Percentiles rank a stretch among this genome's conserved stretches.
Evolutionary conservation across 2,888 invertebrate genomes (phyloP).

Genomic region (Epinotia ramella): DNA sequence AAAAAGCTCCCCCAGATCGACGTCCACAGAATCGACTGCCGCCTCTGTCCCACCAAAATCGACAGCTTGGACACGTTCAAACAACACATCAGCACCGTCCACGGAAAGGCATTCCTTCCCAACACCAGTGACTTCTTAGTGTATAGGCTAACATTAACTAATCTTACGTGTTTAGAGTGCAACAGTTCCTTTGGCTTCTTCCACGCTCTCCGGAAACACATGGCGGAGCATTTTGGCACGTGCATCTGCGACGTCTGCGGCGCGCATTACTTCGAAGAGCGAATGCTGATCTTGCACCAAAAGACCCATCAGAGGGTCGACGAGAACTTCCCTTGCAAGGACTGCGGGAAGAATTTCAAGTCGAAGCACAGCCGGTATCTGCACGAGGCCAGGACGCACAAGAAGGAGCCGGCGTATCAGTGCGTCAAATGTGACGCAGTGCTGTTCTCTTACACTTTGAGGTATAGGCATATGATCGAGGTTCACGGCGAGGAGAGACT

Average conservation of each 20-base stretch:
- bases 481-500: conserved; percentile 68
- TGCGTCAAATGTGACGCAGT: conserved; percentile 75
- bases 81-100: conserved; percentile 59
- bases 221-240: conserved; percentile 76
- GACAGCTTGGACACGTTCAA: conserved; percentile 62
- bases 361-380: conserved; percentile 73
- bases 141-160: conserved; percentile 63
- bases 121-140: conserved; percentile 65
- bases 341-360: conserved; percentile 77
- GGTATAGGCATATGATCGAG: conserved; percentile 74
- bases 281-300: conserved; percentile 75
- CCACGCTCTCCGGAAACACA: conserved; percentile 74
- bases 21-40: conserved; percentile 68
- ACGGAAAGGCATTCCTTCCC: conserved; percentile 56
- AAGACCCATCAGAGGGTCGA: conserved; percentile 70
- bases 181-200: conserved; percentile 61
- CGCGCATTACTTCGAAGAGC: conserved; percentile 78
- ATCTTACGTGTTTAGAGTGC: conserved; percentile 64
- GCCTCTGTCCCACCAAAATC: conserved; percentile 65
- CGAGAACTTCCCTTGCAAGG: conserved; percentile 77
- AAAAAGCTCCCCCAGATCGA: conserved; percentile 69
- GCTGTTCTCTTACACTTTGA: conserved; percentile 69
- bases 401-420: conserved; percentile 73
- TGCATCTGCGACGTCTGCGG: conserved; percentile 76
- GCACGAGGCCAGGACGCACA: conserved; percentile 70